Percentiles rank a stretch among this genome's conserved stretches.
phyloP scores from a whole-genome alignment of 35 echinoderm and acorn worm species.

The Hemicentrotus pulcherrimus region DNA sequence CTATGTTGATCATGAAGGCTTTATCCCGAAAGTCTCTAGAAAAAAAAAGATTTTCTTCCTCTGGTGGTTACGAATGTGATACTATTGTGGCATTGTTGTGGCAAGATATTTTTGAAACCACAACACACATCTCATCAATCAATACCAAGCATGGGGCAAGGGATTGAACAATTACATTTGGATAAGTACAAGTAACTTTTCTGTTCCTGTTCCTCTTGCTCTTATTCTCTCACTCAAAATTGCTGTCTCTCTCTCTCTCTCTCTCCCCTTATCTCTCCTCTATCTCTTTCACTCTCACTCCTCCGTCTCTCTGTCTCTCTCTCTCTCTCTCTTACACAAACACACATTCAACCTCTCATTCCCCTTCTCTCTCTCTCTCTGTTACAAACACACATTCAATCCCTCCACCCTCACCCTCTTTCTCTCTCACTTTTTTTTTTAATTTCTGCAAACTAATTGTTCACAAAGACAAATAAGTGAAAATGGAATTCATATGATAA shows the following conservation, averaged over 20 bases:
- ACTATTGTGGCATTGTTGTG: not conserved
- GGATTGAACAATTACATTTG: not conserved
- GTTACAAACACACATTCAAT: no score
- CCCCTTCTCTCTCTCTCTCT: not conserved
- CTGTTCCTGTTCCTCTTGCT: not conserved
- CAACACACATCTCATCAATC: not conserved
- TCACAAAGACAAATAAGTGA: no score
- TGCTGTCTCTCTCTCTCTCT: not conserved
- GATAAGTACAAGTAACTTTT: constrained; percentile 7
- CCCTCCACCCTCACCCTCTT: no score
- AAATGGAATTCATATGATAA: no score
- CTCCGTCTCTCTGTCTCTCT: not conserved
- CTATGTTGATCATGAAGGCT: not conserved
- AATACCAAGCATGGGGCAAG: not conserved
- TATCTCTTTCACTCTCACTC: not conserved
- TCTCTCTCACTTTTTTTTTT: no score
- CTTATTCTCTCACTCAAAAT: no score
- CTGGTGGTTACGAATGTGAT: not conserved
- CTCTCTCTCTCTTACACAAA: not conserved
- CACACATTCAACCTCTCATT: not conserved
- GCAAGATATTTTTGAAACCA: not conserved
- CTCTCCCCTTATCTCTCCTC: not conserved
- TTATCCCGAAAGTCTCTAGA: not conserved
- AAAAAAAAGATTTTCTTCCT: not conserved
- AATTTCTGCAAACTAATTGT: no score